These are phyloP conservation scores for Camelus dromedarius DNA, from an alignment of 2,113 vertebrate genomes.

Conservation along the genomic window DNA sequence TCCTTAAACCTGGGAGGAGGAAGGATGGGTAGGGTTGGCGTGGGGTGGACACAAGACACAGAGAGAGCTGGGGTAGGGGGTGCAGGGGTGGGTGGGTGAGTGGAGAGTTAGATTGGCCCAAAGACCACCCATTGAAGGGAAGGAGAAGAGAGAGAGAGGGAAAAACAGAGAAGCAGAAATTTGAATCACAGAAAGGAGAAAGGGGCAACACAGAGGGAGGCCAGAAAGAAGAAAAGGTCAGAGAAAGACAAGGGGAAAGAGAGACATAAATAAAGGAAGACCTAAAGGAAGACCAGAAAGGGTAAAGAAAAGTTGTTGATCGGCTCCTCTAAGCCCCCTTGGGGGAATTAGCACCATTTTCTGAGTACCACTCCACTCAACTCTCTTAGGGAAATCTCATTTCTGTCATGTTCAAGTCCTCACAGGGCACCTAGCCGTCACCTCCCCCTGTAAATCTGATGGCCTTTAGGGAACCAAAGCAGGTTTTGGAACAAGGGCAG, in stretches of 20 bases:
- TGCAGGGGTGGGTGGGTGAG: not conserved
- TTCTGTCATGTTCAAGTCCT: not conserved
- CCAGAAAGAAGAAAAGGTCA: not conserved
- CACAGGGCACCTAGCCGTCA: not conserved
- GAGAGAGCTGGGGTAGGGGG: not conserved
- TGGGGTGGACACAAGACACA: not conserved
- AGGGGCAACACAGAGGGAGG: not conserved
- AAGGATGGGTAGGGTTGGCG: not conserved
- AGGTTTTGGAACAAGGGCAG: not conserved
- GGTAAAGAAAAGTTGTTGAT: not conserved
- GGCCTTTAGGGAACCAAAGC: not conserved
- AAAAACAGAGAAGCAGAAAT: slow-evolving; percentile 12
- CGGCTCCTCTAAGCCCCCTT: not conserved
- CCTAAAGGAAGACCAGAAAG: not conserved
- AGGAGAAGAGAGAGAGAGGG: not conserved
- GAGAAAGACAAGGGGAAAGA: not conserved
- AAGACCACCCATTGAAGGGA: slow-evolving; percentile 18
- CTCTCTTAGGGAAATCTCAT: not conserved
- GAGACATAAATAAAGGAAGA: not conserved
- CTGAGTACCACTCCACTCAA: not conserved
- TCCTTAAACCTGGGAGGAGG: not conserved
- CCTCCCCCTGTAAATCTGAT: not conserved
- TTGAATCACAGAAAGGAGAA: slow-evolving; percentile 24
- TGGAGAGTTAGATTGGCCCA: slow-evolving; percentile 68
- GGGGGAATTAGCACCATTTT: not conserved